Evolutionary conservation across 2,113 vertebrate species (phyloP), one percentile per base, ranked within the genome.

Genomic region (Perca schrenkii): DNA sequence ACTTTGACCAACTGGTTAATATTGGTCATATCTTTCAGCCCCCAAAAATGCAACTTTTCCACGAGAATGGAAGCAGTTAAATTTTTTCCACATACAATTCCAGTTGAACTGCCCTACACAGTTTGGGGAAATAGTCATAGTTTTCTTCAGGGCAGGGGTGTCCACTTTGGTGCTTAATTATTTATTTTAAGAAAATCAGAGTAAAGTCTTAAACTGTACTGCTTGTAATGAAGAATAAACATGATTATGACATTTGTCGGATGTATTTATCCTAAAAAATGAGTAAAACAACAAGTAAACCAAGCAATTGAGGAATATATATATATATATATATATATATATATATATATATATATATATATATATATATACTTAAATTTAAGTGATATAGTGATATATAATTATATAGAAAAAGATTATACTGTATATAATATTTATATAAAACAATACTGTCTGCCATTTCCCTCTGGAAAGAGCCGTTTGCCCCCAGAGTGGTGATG

Each of bases 1-100:
- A 31, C n/a, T 47, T 72, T 73, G 40, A 75, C 73, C n/a, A 11
- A n/a, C 25, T 61, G 21, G 6, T 31, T 43, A 46, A 82, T 66
- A 36, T 25, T 2, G 6, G 7, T 10, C 1, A 63, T 72, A 58
- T 56, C 6, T 54, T 67, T 65, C 14, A 4, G 19, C 16, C n/a
- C 75, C 14, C 11, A 14, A 57, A 72, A 74, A 49, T 4, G 47
- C 2, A 17, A 54, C 40, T 70, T 56, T 69, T 36, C 50, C 25
- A 6, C 43, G 7, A 60, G 17, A 34, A 31, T 50, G 2, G 17
- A 12, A 58, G 6, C 21, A 58, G 16, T 12, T 49, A 28, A 54
- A 31, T 52, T 73, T 80, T 67, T 19, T 25, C 17, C 31, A 52
- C 3, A 21, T 71, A 19, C 8, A 52, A 0, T 57, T 56, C 17